phyloP scores from a whole-genome alignment of 2,113 vertebrate genomes.

The Clinocottus analis region DNA sequence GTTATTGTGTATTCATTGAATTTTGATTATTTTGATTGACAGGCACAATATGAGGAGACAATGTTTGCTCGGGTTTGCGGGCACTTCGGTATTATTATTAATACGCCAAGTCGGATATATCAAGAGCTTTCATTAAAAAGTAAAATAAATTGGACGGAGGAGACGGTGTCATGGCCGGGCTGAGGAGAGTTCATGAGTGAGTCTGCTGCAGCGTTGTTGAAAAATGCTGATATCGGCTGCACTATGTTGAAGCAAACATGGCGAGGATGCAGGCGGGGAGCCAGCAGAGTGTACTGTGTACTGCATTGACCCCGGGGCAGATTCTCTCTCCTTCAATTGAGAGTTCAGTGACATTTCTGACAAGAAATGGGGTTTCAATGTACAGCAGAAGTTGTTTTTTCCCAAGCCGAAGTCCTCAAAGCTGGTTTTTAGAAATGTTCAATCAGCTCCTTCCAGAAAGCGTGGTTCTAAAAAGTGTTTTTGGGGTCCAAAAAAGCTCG shows the following conservation, averaged over 20 bases:
- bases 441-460: background rate
- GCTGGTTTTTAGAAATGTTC: conserved; percentile 3
- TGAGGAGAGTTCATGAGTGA: background rate
- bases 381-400: background rate
- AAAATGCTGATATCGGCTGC: background rate
- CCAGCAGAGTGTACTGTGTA: background rate
- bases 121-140: background rate
- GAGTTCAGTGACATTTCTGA: conserved; percentile 1
- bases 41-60: background rate
- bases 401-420: background rate
- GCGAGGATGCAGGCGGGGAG: background rate
- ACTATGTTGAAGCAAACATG: background rate
- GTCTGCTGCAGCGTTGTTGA: background rate
- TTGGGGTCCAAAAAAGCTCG: background rate
- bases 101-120: background rate
- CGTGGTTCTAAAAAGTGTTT: background rate
- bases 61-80: background rate
- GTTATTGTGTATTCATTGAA: background rate
- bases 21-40: background rate
- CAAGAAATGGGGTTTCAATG: conserved; percentile 4
- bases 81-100: background rate
- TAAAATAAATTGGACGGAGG: background rate
- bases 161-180: background rate
- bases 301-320: background rate
- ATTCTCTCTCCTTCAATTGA: background rate